Evolutionary conservation across 2,797 vertebrate species (phyloP), one percentile per base, ranked within the genome.

Genomic region (Arvicola amphibius): DNA sequence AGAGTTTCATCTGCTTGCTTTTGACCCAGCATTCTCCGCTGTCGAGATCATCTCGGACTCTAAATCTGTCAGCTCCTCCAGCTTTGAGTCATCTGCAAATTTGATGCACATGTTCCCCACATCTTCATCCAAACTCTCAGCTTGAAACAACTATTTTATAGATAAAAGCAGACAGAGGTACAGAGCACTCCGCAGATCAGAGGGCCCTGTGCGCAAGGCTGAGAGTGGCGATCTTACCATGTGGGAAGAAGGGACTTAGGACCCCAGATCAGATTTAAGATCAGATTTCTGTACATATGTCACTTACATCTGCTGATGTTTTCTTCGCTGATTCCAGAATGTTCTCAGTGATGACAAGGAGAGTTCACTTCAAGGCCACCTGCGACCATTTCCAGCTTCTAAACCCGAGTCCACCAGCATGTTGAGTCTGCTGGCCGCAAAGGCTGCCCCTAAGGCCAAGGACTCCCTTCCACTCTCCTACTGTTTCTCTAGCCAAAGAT

Each of bases 1-100:
- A 79, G 92, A 92, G 83, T 97, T 93, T 95, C 96, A 97, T 96
- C 96, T 97, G 95, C 96, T 96, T 97, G 96, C 94, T 97, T 96
- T 97, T 96, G 97, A 94, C 96, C 97, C 79, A 51, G 87, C 95
- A 96, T 98, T 98, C 97, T 92, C 89, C 12, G 51, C 93, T 8
- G 89, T 5, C 29, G 74, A 97, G 97, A 97, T 97, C 97, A 97
- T 96, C 88, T 65, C 63, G 83, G 88, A 83, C 90, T 94, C 94
- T 95, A 67, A 87, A 95, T 97, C 93, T 97, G 95, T 92, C 96
- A 87, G 59, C 95, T 79, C 56, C 90, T 96, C 92, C 97, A 95
- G 95, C 95, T 87, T 88, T 93, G 95, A 97, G 93, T 97, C 96
- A 97, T 97, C 96, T 89, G 94, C 91, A 96, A 88, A 97, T 97